Evolutionary conservation across 2,888 invertebrate species (phyloP), one percentile per base, ranked within the genome.

Genomic region (Dioctria linearis): DNA sequence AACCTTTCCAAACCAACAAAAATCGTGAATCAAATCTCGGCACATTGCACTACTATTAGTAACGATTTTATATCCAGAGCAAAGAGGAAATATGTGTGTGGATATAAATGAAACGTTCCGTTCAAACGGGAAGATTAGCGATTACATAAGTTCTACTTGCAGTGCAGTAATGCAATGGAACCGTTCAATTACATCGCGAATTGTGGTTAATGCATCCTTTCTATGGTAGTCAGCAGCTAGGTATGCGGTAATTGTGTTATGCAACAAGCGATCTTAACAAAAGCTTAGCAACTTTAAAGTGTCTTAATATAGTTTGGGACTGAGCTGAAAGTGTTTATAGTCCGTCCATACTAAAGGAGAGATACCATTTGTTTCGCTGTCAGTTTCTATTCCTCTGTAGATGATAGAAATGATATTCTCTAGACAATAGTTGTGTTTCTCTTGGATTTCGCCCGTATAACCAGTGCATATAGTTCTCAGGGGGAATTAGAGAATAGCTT

Each of bases 121-220:
- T 11, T 54, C 54, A n/a, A 54, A 4, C 54, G 54, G 54, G 54
- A 54, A 54, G 54, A 54, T 54, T n/a, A 11, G 54, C 11, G 4
- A n/a, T 54, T 54, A 11, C 54, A 54, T 54, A 11, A 46, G 49
- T 11, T 25, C 11, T n/a, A 54, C 54, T 54, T 54, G 54, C 54
- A 25, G 25, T 25, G 25, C 25, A 25, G 25, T 25, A 25, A 25
- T 54, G 54, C 54, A 54, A 11, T 54, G 54, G 11, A 54, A 54
- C 54, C 54, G 8, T 11, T 3, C 54, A 54, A 54, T 54, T 54
- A 54, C 11, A 54, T 54, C 11, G 25, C 25, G n/a, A 54, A n/a
- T 11, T 54, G 54, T n/a, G 54, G 54, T 11, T 54, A 54, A 54
- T 54, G 54, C 54, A 54, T 54, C 54, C 11, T 54, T 54, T n/a